Evolutionary conservation across 2,888 invertebrate species (phyloP).

Genomic region (Ecliptopera silaceata): DNA sequence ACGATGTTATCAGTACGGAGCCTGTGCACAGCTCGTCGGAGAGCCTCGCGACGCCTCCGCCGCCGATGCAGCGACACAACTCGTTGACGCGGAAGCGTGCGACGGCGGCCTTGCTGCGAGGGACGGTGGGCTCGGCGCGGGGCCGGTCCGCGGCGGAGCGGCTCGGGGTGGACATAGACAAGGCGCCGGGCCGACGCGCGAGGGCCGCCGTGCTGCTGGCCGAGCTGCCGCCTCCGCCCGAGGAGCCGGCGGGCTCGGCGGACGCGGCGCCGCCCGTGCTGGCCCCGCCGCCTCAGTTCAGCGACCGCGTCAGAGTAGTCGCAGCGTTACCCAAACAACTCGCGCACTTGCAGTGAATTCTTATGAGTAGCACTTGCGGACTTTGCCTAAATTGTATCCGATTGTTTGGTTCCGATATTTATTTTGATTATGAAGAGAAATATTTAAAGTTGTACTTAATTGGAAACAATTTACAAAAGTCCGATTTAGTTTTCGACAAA

Average conservation of each 20-base stretch:
- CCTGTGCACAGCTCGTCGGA: slow-evolving; percentile 79
- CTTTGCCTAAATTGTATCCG: slow-evolving; percentile 6
- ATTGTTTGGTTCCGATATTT: slow-evolving; percentile 17
- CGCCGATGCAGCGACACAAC: slow-evolving; percentile 84
- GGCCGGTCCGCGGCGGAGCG: slow-evolving; percentile 71
- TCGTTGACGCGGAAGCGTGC: slow-evolving; percentile 85
- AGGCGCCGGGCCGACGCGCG: slow-evolving; percentile 75
- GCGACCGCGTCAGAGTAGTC: slow-evolving; percentile 93
- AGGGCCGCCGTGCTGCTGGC: slow-evolving; percentile 89
- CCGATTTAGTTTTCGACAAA: slow-evolving; percentile 30
- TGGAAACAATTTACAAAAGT: slow-evolving; percentile 10
- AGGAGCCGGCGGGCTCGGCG: slow-evolving; percentile 80
- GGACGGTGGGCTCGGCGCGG: slow-evolving; percentile 52
- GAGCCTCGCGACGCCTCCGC: slow-evolving; percentile 65
- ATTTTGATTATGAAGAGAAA: slow-evolving; percentile 15
- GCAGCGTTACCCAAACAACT: slow-evolving; percentile 91
- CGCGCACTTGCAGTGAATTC: slow-evolving; percentile 69
- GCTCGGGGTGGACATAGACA: slow-evolving; percentile 68
- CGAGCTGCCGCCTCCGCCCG: slow-evolving; percentile 91
- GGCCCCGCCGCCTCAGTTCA: slow-evolving; percentile 96
- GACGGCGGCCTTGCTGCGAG: slow-evolving; percentile 81
- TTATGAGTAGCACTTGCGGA: slow-evolving; percentile 18
- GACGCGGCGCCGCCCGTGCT: slow-evolving; percentile 80
- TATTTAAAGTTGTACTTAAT: slow-evolving; percentile 17
- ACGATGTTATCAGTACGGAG: slow-evolving; percentile 80